Evolutionary conservation across 2,113 vertebrate genomes (phyloP).

Genomic region (Triplophysa dalaica): DNA sequence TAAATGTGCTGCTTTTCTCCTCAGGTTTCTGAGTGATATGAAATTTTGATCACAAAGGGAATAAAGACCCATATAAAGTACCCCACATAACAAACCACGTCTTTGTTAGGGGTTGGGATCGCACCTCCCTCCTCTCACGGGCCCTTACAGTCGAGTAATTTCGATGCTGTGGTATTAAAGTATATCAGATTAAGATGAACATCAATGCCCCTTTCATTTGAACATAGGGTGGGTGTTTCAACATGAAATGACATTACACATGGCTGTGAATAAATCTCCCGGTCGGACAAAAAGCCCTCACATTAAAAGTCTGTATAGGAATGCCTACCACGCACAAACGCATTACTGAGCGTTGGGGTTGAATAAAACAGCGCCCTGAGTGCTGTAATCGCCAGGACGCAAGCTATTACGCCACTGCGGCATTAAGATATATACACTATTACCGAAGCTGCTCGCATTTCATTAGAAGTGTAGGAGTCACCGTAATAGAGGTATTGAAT

Average conservation of each 20-base stretch:
- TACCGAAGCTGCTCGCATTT: slow-evolving; percentile 19
- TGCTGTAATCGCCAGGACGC: slow-evolving; percentile 31
- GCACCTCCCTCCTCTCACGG: slow-evolving; percentile 32
- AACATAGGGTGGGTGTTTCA: slow-evolving; percentile 42
- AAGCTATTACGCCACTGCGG: slow-evolving; percentile 27
- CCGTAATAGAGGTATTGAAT: slow-evolving; percentile 19
- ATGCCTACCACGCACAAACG: slow-evolving; percentile 36
- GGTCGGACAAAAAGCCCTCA: slow-evolving; percentile 45
- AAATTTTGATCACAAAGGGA: slow-evolving; percentile 5
- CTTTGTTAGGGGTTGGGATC: slow-evolving; percentile 31
- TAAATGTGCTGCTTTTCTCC: slow-evolving; percentile 10
- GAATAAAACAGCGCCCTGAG: slow-evolving; percentile 28
- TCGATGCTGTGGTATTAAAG: slow-evolving; percentile 47
- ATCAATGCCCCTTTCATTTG: slow-evolving; percentile 50
- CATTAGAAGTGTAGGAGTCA: slow-evolving; percentile 18
- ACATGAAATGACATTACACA: slow-evolving; percentile 48
- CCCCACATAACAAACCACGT: slow-evolving; percentile 28
- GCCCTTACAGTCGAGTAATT: slow-evolving; percentile 41
- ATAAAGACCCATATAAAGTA: slow-evolving; percentile 7
- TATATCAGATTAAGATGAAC: slow-evolving; percentile 53
- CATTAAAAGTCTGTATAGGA: slow-evolving; percentile 41
- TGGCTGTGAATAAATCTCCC: slow-evolving; percentile 44
- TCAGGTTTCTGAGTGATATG: slow-evolving; percentile 29
- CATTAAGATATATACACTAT: slow-evolving; percentile 34
- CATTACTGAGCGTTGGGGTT: slow-evolving; percentile 36